Base-by-base conservation (phyloP, 1,140 invertebrate species). In the Leucophenga varia region DNA sequence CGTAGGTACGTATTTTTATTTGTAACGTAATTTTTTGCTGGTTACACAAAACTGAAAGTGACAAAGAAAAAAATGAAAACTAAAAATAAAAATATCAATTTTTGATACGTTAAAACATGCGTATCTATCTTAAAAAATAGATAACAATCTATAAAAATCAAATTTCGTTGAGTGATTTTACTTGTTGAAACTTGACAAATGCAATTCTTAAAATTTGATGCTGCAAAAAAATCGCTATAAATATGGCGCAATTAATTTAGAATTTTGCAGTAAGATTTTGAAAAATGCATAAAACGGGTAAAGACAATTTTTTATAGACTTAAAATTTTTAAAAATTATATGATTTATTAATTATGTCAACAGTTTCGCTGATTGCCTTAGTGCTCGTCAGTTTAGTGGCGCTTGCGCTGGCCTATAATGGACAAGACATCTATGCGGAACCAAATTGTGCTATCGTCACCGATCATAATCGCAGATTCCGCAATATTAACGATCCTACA, bases 391-490 rank as follows among this genome's bases (percentile, higher is more conserved):
- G n/a, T n/a, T n/a, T n/a, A n/a, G 35, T 67, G 43, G 46, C 59
- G 22, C 36, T 67, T n/a, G 47, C 48, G 20, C 41, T 32, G 3
- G 63, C 63, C 51, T 72, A 68, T 42, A 56, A 65, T 22, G 68
- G 68, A 3, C 68, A 72, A 52, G 68, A 72, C 51, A 72, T 72
- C 48, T 72, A 72, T 41, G 68, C 64, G 17, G 68, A 72, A 18
- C 68, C 68, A 32, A 59, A 72, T 37, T 72, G 68, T 21, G 47
- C 21, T 37, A 60, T 72, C 30, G 68, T 72, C 14, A 42, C 54
- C 35, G 68, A 72, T 55, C 64, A 72, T 44, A 34, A 36, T 2
- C 68, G 68, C 50, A 71, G 55, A 38, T 72, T 72, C 59, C 68
- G 68, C 32, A 64, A 72, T 46, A 72, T 72, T 25, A 65, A 57